phyloP scores from a whole-genome alignment of 2,888 invertebrate genomes.

The Himalopsyche anomala region DNA sequence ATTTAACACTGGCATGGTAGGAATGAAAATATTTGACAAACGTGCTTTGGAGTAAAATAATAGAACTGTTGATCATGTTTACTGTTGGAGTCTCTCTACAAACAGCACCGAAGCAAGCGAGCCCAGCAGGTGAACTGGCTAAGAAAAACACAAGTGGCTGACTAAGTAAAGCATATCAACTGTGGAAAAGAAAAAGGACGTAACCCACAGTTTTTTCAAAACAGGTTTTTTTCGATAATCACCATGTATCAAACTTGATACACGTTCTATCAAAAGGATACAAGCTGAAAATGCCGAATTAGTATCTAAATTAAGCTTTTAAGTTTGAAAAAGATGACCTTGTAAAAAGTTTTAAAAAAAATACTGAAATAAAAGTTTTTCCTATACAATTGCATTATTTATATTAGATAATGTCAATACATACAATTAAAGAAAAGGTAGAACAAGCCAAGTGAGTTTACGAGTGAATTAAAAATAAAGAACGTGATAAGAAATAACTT shows the following conservation, averaged over 20 bases:
- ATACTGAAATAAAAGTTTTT: too few relatives aligned
- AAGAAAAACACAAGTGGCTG: slow-evolving; percentile 4
- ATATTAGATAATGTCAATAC: too few relatives aligned
- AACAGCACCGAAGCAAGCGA: slow-evolving; percentile 8
- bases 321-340: too few relatives aligned
- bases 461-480: background rate
- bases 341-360: too few relatives aligned
- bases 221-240: too few relatives aligned
- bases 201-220: too few relatives aligned
- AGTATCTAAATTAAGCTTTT: too few relatives aligned
- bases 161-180: slow-evolving; percentile 17
- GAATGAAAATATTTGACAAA: background rate
- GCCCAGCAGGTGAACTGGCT: background rate
- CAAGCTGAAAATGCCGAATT: too few relatives aligned
- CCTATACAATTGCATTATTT: too few relatives aligned
- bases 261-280: too few relatives aligned
- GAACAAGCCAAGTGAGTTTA: background rate
- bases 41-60: background rate
- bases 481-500: background rate
- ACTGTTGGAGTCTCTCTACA: background rate
- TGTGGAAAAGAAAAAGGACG: too few relatives aligned
- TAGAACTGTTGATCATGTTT: background rate
- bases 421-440: background rate
- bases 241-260: too few relatives aligned
- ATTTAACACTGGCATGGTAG: background rate